phyloP scores from a whole-genome alignment of 2,113 vertebrate genomes.

The Albula goreensis region DNA sequence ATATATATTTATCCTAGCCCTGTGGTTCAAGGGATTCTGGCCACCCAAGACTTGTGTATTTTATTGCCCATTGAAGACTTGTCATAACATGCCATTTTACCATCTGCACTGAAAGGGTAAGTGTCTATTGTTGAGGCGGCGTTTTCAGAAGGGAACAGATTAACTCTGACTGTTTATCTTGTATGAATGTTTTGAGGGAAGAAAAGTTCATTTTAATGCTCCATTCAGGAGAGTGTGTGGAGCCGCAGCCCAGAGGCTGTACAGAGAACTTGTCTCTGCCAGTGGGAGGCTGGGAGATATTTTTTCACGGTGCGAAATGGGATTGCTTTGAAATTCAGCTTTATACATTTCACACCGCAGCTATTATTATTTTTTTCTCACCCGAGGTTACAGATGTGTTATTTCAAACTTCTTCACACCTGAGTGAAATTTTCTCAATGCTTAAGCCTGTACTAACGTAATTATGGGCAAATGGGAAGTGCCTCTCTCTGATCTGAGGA shows the following conservation, averaged over 20 bases:
- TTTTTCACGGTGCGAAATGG: slow-evolving; percentile 21
- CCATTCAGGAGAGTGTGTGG: background rate
- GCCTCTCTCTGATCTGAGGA: background rate
- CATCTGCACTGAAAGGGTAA: background rate
- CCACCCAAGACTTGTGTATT: slow-evolving; percentile 17
- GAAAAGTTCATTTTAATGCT: slow-evolving; percentile 22
- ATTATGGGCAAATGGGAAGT: slow-evolving; percentile 52
- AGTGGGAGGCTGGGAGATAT: slow-evolving; percentile 18
- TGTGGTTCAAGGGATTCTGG: background rate
- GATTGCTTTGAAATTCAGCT: slow-evolving; percentile 41
- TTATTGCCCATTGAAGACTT: slow-evolving; percentile 2
- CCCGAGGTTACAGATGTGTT: slow-evolving; percentile 61
- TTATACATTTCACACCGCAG: slow-evolving; percentile 62
- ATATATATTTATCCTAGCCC: background rate
- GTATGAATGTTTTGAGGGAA: slow-evolving; percentile 13
- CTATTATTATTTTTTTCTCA: slow-evolving; percentile 73
- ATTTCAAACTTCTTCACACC: slow-evolving; percentile 44
- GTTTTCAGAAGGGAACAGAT: slow-evolving; percentile 20
- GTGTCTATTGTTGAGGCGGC: slow-evolving; percentile 17
- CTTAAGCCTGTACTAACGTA: slow-evolving; percentile 65
- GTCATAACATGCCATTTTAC: background rate
- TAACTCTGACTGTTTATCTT: slow-evolving; percentile 30
- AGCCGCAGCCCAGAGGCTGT: background rate
- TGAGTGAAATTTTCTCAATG: slow-evolving; percentile 56
- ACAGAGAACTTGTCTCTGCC: slow-evolving; percentile 15